These are phyloP conservation scores for Electrona antarctica DNA, from an alignment of 2,113 vertebrate species.

Conservation along the genomic window DNA sequence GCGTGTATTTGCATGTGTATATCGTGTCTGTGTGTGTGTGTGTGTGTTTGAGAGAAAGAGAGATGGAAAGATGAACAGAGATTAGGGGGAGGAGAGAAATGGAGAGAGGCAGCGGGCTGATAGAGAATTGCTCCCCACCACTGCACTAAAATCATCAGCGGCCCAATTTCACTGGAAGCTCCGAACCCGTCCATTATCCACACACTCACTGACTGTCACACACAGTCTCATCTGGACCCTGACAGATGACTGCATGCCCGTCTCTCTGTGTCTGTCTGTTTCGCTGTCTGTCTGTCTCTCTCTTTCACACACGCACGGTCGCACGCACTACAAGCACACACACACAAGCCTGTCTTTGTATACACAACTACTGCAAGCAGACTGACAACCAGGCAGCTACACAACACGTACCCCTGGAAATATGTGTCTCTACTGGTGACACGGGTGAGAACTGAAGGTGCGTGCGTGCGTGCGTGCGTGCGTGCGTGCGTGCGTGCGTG, in stretches of 20 bases:
- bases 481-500: conserved; percentile 5
- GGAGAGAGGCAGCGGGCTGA: conserved; percentile 56
- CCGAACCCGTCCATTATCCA: conserved; percentile 71
- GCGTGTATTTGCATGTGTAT: too few relatives aligned
- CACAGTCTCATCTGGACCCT: conserved; percentile 49
- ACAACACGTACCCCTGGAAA: conserved; percentile 24
- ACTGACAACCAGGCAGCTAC: too few relatives aligned
- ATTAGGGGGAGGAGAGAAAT: conserved; percentile 45
- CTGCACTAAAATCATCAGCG: conserved; percentile 64
- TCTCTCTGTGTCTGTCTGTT: conserved; percentile 13
- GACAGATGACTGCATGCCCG: conserved; percentile 49
- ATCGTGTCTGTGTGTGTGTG: too few relatives aligned
- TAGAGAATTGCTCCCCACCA: conserved; percentile 55
- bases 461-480: neutral
- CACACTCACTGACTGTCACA: conserved; percentile 59
- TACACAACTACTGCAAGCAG: conserved; percentile 5
- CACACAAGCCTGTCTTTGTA: conserved; percentile 26
- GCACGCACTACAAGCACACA: too few relatives aligned
- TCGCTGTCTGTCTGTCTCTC: conserved; percentile 28
- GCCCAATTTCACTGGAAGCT: conserved; percentile 70
- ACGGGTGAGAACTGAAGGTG: conserved; percentile 38
- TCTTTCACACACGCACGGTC: conserved; percentile 1
- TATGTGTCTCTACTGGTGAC: conserved; percentile 17
- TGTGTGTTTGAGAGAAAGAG: conserved; percentile 6
- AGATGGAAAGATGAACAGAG: conserved; percentile 36